These are phyloP conservation scores for Mycteria americana DNA, from an alignment of 2,797 vertebrate species.

Conservation along the genomic window DNA sequence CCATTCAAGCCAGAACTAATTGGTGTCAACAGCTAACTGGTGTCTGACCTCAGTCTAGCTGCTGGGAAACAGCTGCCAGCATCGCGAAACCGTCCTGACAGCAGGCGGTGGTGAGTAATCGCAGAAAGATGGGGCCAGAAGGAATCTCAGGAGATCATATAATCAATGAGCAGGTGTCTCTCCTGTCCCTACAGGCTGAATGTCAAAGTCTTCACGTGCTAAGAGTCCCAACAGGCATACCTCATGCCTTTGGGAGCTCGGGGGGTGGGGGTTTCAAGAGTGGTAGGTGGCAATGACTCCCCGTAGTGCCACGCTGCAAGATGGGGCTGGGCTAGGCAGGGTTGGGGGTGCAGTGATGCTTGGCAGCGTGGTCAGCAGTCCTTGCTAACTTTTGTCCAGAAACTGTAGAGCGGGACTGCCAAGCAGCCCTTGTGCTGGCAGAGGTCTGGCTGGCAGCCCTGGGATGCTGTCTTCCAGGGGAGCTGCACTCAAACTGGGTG, in stretches of 20 bases:
- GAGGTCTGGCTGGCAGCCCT: slow-evolving; percentile 13
- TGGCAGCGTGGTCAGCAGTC: background rate
- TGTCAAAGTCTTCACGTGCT: background rate
- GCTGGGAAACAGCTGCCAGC: background rate
- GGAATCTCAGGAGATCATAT: background rate
- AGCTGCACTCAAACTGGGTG: background rate
- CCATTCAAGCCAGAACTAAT: background rate
- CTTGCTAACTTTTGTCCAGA: background rate
- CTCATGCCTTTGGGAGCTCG: background rate
- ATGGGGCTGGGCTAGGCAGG: background rate
- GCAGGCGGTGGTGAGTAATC: background rate
- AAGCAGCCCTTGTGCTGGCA: background rate
- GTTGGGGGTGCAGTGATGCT: background rate
- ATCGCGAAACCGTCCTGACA: background rate
- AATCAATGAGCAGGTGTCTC: background rate
- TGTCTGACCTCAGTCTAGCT: background rate
- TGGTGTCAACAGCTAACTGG: background rate
- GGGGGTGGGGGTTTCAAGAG: background rate
- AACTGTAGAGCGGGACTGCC: background rate
- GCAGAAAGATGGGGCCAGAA: background rate
- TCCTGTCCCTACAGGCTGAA: background rate
- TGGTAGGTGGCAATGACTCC: background rate
- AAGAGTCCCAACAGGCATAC: background rate
- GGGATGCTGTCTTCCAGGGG: background rate
- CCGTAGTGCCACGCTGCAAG: background rate